Evolutionary conservation across 2,797 vertebrate genomes (phyloP), one percentile per base, ranked within the genome.

Genomic region (Pyrocephalus nanus): DNA sequence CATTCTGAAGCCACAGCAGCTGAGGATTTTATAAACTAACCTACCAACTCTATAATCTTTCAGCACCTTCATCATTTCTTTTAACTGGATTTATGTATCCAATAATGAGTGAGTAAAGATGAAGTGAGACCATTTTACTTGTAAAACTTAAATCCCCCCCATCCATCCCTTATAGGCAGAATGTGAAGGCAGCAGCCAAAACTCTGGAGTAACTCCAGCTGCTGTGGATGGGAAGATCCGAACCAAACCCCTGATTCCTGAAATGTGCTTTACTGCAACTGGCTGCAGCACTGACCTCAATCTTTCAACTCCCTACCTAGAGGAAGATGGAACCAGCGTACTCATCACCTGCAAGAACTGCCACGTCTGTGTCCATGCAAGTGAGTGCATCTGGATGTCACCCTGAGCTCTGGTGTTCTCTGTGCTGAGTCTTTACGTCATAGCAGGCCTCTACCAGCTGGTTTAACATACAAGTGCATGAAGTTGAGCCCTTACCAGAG

Each of bases 201-300:
- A 85, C 45, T 96, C 84, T 90, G 96, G 96, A 29, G 97, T 64
- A 91, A 90, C 86, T 92, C 80, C 66, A 93, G 86, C 95, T 54
- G 53, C 92, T 38, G 66, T 18, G 1, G 88, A 96, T 45, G 98
- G 97, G 43, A 97, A 94, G 38, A 98, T 98, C 88, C 98, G 98
- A 98, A 99, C 98, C 86, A 99, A 98, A 95, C 99, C 99, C 3
- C 97, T 99, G 82, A 99, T 99, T 97, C 99, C 99, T 20, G 99
- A 99, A 97, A 99, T 99, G 99, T 99, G 99, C 90, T 99, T 99
- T 95, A 99, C 99, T 96, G 98, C 98, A 7, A 98, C 98, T 47
- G 98, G 97, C 88, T 98, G 98, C 61, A 98, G 97, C 84, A 98
- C 97, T 1, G 98, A 99, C 88, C 98, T 99, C 83, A 99, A 98